A percentile compares a stretch with the other conserved stretches of the same genome.
Conservation (phyloP, 2,113 vertebrate genomes). For the Melierax canorus region DNA sequence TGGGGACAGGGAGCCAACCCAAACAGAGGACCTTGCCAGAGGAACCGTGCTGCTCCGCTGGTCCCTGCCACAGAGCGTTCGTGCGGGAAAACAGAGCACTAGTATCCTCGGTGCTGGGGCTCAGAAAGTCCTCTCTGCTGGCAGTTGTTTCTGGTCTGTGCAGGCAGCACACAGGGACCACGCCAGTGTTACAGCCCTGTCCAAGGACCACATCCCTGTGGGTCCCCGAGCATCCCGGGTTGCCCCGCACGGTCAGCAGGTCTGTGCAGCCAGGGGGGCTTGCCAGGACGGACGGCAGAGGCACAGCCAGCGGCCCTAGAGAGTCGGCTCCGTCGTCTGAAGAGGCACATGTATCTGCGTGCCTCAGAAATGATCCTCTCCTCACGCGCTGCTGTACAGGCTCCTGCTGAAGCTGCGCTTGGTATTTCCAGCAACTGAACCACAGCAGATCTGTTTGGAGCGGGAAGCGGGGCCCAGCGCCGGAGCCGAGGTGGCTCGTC, state of each 20-base stretch:
- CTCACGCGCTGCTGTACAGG: too few relatives aligned
- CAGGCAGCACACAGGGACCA: neutral
- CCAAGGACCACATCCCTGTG: neutral
- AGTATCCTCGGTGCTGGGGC: neutral
- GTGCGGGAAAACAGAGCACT: neutral
- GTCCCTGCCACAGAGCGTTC: neutral
- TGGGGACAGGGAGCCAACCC: neutral
- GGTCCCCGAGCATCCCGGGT: neutral
- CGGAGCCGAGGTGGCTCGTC: accelerated
- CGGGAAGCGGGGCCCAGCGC: accelerated
- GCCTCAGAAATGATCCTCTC: neutral
- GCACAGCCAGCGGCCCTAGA: neutral
- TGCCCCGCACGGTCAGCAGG: accelerated
- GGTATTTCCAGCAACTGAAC: too few relatives aligned
- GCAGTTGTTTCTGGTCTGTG: too few relatives aligned
- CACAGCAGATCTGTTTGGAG: neutral
- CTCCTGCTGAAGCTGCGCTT: neutral
- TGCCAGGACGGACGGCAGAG: accelerated
- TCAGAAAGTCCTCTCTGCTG: neutral
- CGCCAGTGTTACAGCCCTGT: neutral
- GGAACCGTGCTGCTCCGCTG: neutral
- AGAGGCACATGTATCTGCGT: accelerated
- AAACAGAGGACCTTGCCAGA: neutral
- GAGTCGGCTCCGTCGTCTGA: accelerated
- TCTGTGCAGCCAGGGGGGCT: neutral